A percentile compares a stretch with the other conserved stretches of the same genome.
Evolutionary conservation across 2,888 invertebrate genomes (phyloP).

Genomic region (Lasioglossum marginatum): DNA sequence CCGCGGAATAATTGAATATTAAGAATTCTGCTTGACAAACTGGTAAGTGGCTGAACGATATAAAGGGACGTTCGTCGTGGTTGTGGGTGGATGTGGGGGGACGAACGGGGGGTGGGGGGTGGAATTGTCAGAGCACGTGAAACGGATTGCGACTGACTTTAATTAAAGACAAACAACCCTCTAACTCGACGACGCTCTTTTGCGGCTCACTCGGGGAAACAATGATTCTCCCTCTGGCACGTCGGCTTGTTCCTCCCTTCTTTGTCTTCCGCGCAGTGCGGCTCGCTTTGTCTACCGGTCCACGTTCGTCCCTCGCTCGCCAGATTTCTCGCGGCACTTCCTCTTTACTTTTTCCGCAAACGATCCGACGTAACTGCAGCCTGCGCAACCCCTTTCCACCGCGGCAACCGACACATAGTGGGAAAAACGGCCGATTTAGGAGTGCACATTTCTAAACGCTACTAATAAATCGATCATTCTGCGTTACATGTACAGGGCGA

Average conservation of each 20-base stretch:
- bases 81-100: not conserved
- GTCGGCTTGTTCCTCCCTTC: slow-evolving; percentile 56
- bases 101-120: not conserved
- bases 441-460: too few species aligned
- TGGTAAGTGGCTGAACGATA: slow-evolving; percentile 60
- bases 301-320: slow-evolving; percentile 9
- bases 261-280: slow-evolving; percentile 17
- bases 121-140: slow-evolving; percentile 54
- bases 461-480: too few species aligned
- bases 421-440: too few species aligned
- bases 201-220: slow-evolving; percentile 69
- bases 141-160: slow-evolving; percentile 79
- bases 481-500: too few species aligned
- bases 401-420: not conserved
- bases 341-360: slow-evolving; percentile 59
- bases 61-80: slow-evolving; percentile 17
- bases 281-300: slow-evolving; percentile 18
- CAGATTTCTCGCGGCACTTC: slow-evolving; percentile 64
- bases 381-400: slow-evolving; percentile 42
- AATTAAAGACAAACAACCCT: slow-evolving; percentile 83
- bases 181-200: slow-evolving; percentile 72
- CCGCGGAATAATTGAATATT: slow-evolving; percentile 81
- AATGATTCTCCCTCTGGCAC: slow-evolving; percentile 56
- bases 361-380: slow-evolving; percentile 61
- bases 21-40: slow-evolving; percentile 77